Conservation (phyloP, 2,113 vertebrate genomes). For the Anoplopoma fimbria region DNA sequence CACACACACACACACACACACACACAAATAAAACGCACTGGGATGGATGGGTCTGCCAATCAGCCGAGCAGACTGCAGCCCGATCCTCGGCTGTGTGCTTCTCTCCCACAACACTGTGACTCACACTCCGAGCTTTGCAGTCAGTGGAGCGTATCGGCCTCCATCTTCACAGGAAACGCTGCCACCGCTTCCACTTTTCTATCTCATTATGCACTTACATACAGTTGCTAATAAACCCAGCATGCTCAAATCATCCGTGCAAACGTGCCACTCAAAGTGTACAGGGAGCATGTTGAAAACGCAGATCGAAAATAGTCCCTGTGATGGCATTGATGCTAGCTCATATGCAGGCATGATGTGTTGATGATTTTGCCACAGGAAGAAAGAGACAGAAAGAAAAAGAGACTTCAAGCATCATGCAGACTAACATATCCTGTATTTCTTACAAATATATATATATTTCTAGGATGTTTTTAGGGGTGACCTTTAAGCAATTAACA, state of each 20-base stretch:
- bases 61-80: slow-evolving; percentile 48
- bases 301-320: slow-evolving; percentile 17
- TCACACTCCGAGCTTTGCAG: slow-evolving; percentile 57
- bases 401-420: not conserved
- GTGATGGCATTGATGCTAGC: slow-evolving; percentile 4
- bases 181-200: slow-evolving; percentile 55
- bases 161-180: slow-evolving; percentile 69
- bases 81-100: slow-evolving; percentile 32
- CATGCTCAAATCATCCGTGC: slow-evolving; percentile 58
- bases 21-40: not conserved
- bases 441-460: not conserved
- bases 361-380: slow-evolving; percentile 23
- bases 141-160: slow-evolving; percentile 71
- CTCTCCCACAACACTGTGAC: slow-evolving; percentile 62
- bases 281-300: slow-evolving; percentile 32
- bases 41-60: slow-evolving; percentile 60
- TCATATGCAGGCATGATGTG: slow-evolving; percentile 16
- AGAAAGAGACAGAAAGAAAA: not conserved
- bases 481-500: not conserved
- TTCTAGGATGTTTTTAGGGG: not conserved
- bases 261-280: slow-evolving; percentile 35
- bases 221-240: slow-evolving; percentile 56
- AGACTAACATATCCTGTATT: not conserved
- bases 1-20: slow-evolving; percentile 6
- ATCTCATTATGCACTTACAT: slow-evolving; percentile 61